phyloP scores from a whole-genome alignment of 2,888 invertebrate species.

The Ectemnius cavifrons region DNA sequence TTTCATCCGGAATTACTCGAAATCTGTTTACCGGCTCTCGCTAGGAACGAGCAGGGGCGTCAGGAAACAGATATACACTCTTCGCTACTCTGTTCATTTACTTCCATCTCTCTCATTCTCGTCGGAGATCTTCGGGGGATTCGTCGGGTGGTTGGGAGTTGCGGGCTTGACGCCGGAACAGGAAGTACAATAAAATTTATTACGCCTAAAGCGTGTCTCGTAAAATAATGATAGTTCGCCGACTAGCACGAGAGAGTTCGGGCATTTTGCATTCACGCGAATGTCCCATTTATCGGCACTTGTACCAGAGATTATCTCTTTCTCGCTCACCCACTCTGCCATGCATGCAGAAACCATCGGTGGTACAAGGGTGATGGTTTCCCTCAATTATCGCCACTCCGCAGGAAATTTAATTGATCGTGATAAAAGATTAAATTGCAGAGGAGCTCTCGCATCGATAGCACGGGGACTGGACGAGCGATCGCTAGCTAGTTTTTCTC shows the following conservation, averaged over 20 bases:
- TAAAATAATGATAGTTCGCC: slow-evolving; percentile 62
- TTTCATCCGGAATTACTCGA: slow-evolving; percentile 40
- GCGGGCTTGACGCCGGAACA: background rate
- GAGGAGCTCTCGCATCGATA: slow-evolving; percentile 24
- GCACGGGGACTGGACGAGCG: slow-evolving; percentile 22
- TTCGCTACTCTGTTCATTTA: no score
- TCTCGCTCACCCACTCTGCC: no score
- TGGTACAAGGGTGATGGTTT: slow-evolving; percentile 64
- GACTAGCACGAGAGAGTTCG: slow-evolving; percentile 14
- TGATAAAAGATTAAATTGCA: slow-evolving; percentile 64
- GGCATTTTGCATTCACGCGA: slow-evolving; percentile 61
- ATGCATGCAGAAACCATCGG: slow-evolving; percentile 35
- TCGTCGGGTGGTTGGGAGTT: slow-evolving; percentile 24
- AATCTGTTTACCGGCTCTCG: slow-evolving; percentile 45
- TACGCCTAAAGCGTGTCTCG: slow-evolving; percentile 61
- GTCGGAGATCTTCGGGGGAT: slow-evolving; percentile 34
- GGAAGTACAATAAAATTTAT: slow-evolving; percentile 60
- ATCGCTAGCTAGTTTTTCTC: slow-evolving; percentile 14
- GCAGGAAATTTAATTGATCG: slow-evolving; percentile 65
- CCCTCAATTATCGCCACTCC: slow-evolving; percentile 62
- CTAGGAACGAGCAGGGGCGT: no score
- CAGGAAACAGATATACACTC: no score
- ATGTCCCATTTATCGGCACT: slow-evolving; percentile 65
- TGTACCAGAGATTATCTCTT: slow-evolving; percentile 60
- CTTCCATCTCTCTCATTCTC: slow-evolving; percentile 18